These are phyloP conservation scores for Montipora cactus DNA, from an alignment of 64 coral and sea anemone genomes.

Conservation along the genomic window DNA sequence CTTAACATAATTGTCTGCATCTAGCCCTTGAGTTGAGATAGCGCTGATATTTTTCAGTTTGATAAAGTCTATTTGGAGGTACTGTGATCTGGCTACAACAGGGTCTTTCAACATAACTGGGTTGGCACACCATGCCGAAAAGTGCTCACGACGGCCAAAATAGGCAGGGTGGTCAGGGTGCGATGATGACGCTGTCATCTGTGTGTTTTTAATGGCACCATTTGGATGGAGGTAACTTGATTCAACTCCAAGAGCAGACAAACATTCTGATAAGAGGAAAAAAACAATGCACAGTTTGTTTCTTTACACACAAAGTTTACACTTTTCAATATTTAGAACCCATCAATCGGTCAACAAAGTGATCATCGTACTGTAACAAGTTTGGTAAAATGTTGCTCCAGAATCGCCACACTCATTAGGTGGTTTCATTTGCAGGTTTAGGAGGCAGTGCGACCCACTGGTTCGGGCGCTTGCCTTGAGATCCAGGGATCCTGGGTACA, in stretches of 20 bases:
- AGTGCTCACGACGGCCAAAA: background rate
- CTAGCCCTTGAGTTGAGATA: background rate
- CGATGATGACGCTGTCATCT: background rate
- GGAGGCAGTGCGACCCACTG: too few relatives aligned
- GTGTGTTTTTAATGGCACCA: background rate
- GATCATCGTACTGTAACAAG: too few relatives aligned
- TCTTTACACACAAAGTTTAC: too few relatives aligned
- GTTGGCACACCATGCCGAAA: background rate
- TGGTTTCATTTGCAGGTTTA: too few relatives aligned
- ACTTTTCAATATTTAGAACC: too few relatives aligned
- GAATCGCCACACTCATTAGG: too few relatives aligned
- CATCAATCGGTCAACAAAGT: too few relatives aligned
- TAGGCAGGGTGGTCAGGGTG: background rate
- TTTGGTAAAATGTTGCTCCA: too few relatives aligned
- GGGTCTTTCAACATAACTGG: background rate
- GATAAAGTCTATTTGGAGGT: constrained; percentile 19
- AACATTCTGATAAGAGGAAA: background rate
- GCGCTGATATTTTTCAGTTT: background rate
- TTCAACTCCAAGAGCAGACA: constrained; percentile 5
- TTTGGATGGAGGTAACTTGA: background rate
- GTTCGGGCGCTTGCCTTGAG: too few relatives aligned
- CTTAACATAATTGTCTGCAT: background rate
- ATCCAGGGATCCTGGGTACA: too few relatives aligned
- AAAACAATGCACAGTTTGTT: background rate
- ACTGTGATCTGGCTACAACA: background rate